Evolutionary conservation across 2,888 invertebrate genomes (phyloP), one percentile per base, ranked within the genome.

Genomic region (Amphipyra tragopoginis): DNA sequence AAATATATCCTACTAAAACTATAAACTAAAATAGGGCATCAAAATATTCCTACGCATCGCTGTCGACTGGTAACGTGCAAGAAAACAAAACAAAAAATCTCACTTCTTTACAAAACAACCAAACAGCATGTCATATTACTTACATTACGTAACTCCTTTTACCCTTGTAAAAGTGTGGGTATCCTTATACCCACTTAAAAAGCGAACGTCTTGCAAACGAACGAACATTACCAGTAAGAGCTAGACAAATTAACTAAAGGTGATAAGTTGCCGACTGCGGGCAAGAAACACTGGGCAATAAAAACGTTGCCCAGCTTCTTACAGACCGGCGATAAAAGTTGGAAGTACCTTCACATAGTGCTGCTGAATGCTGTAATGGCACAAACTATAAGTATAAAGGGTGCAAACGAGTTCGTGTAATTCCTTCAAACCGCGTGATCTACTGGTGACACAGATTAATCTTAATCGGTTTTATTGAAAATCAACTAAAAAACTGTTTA

Each of bases 191-290:
- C 52, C 65, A 57, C 59, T 74, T 40, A 65, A 54, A 74, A 39
- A 45, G 43, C 40, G 52, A 57, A 45, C 54, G 43, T 15, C 14
- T 44, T 57, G 29, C 57, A 65, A 65, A 44, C 61, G 59, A 64
- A 68, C 39, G 44, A 43, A 43, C 72, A 65, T 77, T 76, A 70
- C 68, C 59, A 21, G 72, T 70, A 72, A 73, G 77, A 79, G 78
- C 75, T 72, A 78, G 81, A 82, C 78, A 84, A 83, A 86, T 82
- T 80, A 81, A 77, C 62, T 75, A 72, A 76, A 70, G 74, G 83
- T 83, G 80, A 82, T 85, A 81, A 83, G 78, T 81, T 77, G 76
- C 65, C 65, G 71, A 71, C 73, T 52, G 70, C 60, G 65, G 59
- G 60, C 68, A 80, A 77, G 74, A 73, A 80, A 77, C 68, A 62